Conservation (phyloP, 2,888 invertebrate genomes). For the Azorinus chamasolen region DNA sequence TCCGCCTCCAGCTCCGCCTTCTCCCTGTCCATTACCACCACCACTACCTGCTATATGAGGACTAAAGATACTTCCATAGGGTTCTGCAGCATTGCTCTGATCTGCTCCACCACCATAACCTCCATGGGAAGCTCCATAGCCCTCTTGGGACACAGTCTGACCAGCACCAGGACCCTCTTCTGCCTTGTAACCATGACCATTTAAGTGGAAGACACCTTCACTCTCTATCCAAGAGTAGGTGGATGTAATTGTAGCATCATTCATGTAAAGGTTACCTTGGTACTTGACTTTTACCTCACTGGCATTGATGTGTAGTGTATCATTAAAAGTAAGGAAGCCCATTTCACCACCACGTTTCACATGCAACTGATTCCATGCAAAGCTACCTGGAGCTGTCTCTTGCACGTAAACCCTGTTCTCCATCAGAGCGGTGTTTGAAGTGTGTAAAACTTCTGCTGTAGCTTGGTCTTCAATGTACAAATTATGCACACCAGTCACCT, state of each 20-base stretch:
- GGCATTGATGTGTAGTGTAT: slow-evolving; percentile 54
- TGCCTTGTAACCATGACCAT: slow-evolving; percentile 70
- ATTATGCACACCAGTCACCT: slow-evolving; percentile 71
- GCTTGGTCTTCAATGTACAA: slow-evolving; percentile 72
- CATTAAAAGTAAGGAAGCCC: slow-evolving; percentile 66
- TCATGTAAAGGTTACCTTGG: slow-evolving; percentile 75
- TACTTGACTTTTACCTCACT: slow-evolving; percentile 77
- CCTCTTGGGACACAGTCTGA: slow-evolving; percentile 55
- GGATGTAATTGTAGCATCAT: slow-evolving; percentile 71
- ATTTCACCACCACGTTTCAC: slow-evolving; percentile 70
- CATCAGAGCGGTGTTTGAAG: slow-evolving; percentile 74
- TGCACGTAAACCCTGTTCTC: slow-evolving; percentile 67
- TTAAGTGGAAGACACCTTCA: slow-evolving; percentile 75
- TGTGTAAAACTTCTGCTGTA: slow-evolving; percentile 68
- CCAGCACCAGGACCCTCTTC: slow-evolving; percentile 73
- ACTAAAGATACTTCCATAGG: slow-evolving; percentile 75
- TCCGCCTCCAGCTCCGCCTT: slow-evolving; percentile 77
- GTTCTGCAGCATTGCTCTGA: slow-evolving; percentile 42
- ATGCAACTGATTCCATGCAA: slow-evolving; percentile 68
- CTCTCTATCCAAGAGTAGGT: slow-evolving; percentile 79
- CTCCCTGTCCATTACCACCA: slow-evolving; percentile 74
- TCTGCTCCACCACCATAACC: slow-evolving; percentile 75
- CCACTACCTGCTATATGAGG: slow-evolving; percentile 74
- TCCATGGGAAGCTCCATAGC: slow-evolving; percentile 78
- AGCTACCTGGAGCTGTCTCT: slow-evolving; percentile 67